Percentiles rank a stretch among this genome's conserved stretches.
phyloP scores from a whole-genome alignment of 2,888 invertebrate species.

The Parelbella ahira region DNA sequence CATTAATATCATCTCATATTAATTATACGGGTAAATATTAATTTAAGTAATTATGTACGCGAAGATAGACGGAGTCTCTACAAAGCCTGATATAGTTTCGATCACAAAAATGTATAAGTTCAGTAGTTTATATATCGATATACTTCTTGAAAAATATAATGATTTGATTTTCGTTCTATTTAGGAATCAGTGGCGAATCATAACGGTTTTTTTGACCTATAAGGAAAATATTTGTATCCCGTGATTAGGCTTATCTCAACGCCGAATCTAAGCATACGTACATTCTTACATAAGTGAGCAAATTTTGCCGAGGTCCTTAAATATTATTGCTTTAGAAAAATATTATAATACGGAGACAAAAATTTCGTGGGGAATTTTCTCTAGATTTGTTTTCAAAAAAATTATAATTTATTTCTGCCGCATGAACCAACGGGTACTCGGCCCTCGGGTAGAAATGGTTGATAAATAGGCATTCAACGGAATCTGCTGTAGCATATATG shows the following conservation, averaged over 20 bases:
- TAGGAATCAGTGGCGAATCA: slow-evolving; percentile 19
- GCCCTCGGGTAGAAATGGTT: too few relatives aligned
- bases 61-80: slow-evolving; percentile 30
- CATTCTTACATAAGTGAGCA: slow-evolving; percentile 35
- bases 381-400: too few relatives aligned
- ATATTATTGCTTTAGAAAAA: slow-evolving; percentile 35
- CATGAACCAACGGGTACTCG: too few relatives aligned
- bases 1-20: slow-evolving; percentile 36
- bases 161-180: slow-evolving; percentile 24
- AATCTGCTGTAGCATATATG: too few relatives aligned
- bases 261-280: slow-evolving; percentile 34
- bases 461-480: too few relatives aligned
- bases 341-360: too few relatives aligned
- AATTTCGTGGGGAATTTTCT: too few relatives aligned
- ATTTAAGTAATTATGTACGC: slow-evolving; percentile 34
- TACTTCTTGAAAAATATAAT: slow-evolving; percentile 25
- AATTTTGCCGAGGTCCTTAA: slow-evolving; percentile 35
- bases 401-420: too few relatives aligned
- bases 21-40: slow-evolving; percentile 35
- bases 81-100: slow-evolving; percentile 21
- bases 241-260: slow-evolving; percentile 16
- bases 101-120: slow-evolving; percentile 21
- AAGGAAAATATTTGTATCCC: too few relatives aligned
- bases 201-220: too few relatives aligned
- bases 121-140: slow-evolving; percentile 16